Conservation (phyloP, 2,888 invertebrate species). For the Hipparchia semele region DNA sequence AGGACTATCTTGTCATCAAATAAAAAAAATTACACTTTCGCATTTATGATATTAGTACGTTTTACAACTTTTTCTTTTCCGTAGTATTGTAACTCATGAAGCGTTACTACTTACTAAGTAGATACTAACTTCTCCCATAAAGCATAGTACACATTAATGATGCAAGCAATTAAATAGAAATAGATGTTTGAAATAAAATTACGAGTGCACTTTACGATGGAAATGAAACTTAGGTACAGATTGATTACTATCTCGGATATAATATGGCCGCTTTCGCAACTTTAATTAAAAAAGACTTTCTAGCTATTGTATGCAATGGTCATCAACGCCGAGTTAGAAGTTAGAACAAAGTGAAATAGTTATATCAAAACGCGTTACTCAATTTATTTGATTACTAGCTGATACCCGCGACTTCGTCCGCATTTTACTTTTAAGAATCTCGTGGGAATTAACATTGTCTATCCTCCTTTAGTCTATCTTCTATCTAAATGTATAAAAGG, state of each 20-base stretch:
- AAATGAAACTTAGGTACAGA: constrained; percentile 25
- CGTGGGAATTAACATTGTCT: no score
- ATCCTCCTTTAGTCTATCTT: no score
- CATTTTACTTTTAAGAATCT: neutral
- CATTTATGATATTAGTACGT: neutral
- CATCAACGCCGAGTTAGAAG: neutral
- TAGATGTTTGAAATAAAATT: constrained; percentile 29
- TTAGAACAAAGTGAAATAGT: neutral
- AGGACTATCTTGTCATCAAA: no score
- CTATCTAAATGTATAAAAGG: no score
- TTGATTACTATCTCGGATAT: constrained; percentile 36
- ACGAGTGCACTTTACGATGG: constrained; percentile 36
- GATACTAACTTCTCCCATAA: neutral
- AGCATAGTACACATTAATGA: constrained; percentile 21
- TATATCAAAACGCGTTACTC: constrained; percentile 2
- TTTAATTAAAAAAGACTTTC: constrained; percentile 43
- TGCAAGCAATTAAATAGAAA: constrained; percentile 25
- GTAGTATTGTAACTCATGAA: neutral
- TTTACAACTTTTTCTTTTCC: neutral
- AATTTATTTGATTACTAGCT: neutral
- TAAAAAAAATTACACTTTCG: neutral
- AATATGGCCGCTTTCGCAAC: constrained; percentile 39
- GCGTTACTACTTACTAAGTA: neutral
- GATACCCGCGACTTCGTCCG: neutral
- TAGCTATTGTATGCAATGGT: constrained; percentile 18